Evolutionary conservation across 2,797 vertebrate genomes (phyloP), one percentile per base, ranked within the genome.

Genomic region (Sternotherus odoratus): DNA sequence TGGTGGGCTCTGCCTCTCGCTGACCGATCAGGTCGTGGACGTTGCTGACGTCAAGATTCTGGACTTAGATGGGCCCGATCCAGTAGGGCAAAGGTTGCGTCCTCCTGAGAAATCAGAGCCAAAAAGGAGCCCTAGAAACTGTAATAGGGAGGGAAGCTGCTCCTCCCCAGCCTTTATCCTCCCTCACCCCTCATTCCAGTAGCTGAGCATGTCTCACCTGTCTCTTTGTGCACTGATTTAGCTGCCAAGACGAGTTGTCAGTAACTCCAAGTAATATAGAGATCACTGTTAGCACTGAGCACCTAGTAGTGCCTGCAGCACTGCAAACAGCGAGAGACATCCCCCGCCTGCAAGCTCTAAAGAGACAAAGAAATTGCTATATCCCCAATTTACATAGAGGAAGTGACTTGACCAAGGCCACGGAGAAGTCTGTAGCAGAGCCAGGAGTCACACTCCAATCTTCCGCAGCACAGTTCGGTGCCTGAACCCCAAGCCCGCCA

Each of bases 181-280:
- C 0, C 85, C 90, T 89, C 91, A 84, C 87, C 87, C 53, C 53
- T 48, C 83, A 86, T 84, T 72, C 85, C 69, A 82, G 50, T 82
- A 85, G 69, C 82, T 81, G 57, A 80, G 85, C 66, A 66, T 43
- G 48, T 43, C 87, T 85, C 79, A 89, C 33, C 79, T 89, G 86
- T 75, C 85, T 90, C 91, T 78, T 63, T 36, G 53, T 24, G 53
- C 53, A 53, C 23, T 24, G 53, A 53, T 24, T 53, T 53, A 53
- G 23, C 53, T 53, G 53, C 23, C 9, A 0, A 53, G 53, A 53
- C 53, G 60, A 94, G 87, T 77, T 89, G 83, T 3, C 30, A 89
- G 88, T 86, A 94, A 91, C 86, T 74, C 77, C 91, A 91, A 93
- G 91, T 93, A 95, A 80, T 50, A 39, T 36, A 48, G 91, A 85